Conservation (phyloP, 2,113 vertebrate species). For the Saccopteryx leptura region DNA sequence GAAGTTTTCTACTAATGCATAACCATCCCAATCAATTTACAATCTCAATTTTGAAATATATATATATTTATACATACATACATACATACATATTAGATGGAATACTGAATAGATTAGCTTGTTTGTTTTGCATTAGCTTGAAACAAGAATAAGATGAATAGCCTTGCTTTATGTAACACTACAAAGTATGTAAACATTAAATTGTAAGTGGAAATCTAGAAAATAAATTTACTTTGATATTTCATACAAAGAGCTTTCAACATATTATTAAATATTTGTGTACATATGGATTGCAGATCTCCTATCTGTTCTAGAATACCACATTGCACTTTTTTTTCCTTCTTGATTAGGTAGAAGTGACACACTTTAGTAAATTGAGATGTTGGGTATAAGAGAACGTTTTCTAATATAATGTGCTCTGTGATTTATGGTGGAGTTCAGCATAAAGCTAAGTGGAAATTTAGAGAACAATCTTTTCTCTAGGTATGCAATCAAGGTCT, state of each 20-base stretch:
- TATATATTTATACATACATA: not conserved
- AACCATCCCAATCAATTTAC: not conserved
- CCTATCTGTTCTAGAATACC: not conserved
- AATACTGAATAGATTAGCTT: not conserved
- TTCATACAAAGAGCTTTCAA: not conserved
- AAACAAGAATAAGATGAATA: constrained; percentile 22
- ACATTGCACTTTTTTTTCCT: not conserved
- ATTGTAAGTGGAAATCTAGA: not conserved
- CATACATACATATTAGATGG: not conserved
- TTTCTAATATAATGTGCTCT: not conserved
- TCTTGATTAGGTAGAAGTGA: not conserved
- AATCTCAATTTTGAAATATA: not conserved
- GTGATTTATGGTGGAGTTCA: not conserved
- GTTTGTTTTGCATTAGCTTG: constrained; percentile 15
- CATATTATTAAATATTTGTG: not conserved
- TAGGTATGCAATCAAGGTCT: not conserved
- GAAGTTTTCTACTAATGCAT: not conserved
- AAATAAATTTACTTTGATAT: constrained; percentile 27
- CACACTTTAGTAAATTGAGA: not conserved
- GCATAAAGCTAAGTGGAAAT: not conserved
- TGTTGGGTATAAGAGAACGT: not conserved
- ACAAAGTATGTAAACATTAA: not conserved
- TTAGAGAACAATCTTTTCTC: not conserved
- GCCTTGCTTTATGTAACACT: not conserved
- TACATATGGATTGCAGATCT: not conserved